Evolutionary conservation across 2,113 vertebrate genomes (phyloP), one percentile per base, ranked within the genome.

Genomic region (Lynx canadensis): DNA sequence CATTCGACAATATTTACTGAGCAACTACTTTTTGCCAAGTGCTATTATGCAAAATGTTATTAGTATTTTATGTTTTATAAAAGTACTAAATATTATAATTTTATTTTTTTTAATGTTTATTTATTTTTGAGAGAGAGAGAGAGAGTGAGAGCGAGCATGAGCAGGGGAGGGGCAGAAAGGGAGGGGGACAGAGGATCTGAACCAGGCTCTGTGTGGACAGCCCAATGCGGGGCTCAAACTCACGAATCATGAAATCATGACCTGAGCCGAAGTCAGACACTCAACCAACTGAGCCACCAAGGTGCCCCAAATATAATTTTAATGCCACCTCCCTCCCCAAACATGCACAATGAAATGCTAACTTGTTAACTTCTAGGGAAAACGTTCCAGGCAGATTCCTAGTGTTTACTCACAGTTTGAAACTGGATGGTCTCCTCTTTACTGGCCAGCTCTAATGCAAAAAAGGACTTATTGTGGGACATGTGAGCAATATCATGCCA

Each of bases 401-500:
- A 33, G n/a, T 7, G 45, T 41, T 71, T 97, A 99, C 99, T 99
- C 98, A 99, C 99, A 81, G 99, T 99, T 98, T 99, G 99, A 98
- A 99, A 99, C 96, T 99, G 99, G 98, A 99, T 99, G 97, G 99
- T 99, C 97, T 99, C 99, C 96, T 99, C 99, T 98, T 99, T 99
- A 98, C 99, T 99, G 89, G 99, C 97, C 92, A 99, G 98, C 98
- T 99, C 99, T 98, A 99, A 98, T 0, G 99, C 99, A 2, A 99
- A 99, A 98, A 99, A 99, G 55, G 99, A 99, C 98, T 99, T 99
- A 98, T 99, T 99, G 98, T 99, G 99, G 98, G 99, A 99, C 99
- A 99, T 99, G 98, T 99, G 99, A 94, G 99, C 99, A 98, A 99
- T 99, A 97, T 99, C 99, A 93, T 99, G 99, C 99, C 99, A 99